Evolutionary conservation across 2,113 vertebrate genomes (phyloP).

Genomic region (Hoplias malabaricus): DNA sequence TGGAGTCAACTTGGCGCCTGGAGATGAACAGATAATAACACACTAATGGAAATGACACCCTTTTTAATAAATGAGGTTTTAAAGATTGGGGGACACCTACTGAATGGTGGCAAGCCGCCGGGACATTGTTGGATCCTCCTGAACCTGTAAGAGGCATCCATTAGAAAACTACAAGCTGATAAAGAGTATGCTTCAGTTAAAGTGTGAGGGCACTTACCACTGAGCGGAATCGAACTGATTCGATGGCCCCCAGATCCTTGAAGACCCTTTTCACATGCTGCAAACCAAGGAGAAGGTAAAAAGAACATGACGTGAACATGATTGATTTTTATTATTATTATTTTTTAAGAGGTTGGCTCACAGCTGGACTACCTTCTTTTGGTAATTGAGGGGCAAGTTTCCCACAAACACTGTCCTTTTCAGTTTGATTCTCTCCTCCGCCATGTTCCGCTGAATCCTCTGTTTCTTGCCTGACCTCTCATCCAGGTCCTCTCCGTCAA

Average conservation of each 20-base stretch:
- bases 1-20: slow-evolving; percentile 85
- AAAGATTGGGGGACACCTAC: slow-evolving; percentile 70
- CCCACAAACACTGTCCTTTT: slow-evolving; percentile 90
- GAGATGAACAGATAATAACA: not conserved
- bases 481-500: slow-evolving; percentile 18
- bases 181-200: not conserved
- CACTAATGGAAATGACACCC: not conserved
- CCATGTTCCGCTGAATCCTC: slow-evolving; percentile 52
- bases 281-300: slow-evolving; percentile 39
- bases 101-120: slow-evolving; percentile 87
- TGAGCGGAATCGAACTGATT: slow-evolving; percentile 90
- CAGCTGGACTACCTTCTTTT: slow-evolving; percentile 74
- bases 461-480: slow-evolving; percentile 41
- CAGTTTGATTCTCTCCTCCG: slow-evolving; percentile 71
- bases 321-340: no score
- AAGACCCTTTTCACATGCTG: slow-evolving; percentile 83
- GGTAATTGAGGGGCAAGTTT: slow-evolving; percentile 83
- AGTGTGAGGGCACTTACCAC: slow-evolving; percentile 74
- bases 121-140: slow-evolving; percentile 81
- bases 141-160: slow-evolving; percentile 72
- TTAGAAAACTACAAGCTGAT: not conserved
- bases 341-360: no score
- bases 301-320: not conserved
- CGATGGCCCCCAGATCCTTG: slow-evolving; percentile 81
- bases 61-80: not conserved